Percentiles rank a stretch among this genome's conserved stretches.
Evolutionary conservation across 1,140 invertebrate genomes (phyloP).

Genomic region (Pachypeltis micranthus): DNA sequence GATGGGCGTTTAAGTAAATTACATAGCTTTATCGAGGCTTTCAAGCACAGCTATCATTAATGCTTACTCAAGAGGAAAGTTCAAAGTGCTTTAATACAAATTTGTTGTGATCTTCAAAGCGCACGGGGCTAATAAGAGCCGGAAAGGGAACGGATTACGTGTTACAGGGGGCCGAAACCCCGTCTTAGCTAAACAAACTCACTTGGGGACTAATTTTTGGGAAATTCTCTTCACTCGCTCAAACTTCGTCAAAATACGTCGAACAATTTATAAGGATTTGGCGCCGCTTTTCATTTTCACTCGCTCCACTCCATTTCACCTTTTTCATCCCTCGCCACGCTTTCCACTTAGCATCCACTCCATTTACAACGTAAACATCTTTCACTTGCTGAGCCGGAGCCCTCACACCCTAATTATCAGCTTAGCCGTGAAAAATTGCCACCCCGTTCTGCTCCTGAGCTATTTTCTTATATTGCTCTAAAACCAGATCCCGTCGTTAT

Average conservation of each 20-base stretch:
- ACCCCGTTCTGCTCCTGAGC: background rate
- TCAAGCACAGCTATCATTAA: constrained; percentile 3
- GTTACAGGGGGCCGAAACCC: no score
- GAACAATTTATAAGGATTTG: constrained; percentile 4
- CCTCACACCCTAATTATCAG: background rate
- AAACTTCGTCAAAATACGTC: no score
- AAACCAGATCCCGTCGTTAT: constrained; percentile 6
- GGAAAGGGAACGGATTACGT: background rate
- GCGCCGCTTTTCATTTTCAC: background rate
- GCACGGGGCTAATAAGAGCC: background rate
- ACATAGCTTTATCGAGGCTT: constrained; percentile 4
- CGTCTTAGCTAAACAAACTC: no score
- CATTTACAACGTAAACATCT: background rate
- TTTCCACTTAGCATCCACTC: background rate
- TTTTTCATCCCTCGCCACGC: background rate
- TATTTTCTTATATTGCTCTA: background rate
- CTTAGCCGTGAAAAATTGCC: constrained; percentile 4
- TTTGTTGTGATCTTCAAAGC: constrained; percentile 6
- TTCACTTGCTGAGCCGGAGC: background rate
- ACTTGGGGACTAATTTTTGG: no score
- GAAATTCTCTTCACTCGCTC: no score
- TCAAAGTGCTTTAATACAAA: background rate
- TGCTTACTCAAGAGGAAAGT: constrained; percentile 6
- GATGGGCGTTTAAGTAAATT: background rate
- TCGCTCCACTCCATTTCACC: background rate